Percentiles rank a stretch among this genome's conserved stretches.
These are phyloP conservation scores for Excalfactoria chinensis DNA, from an alignment of 2,113 vertebrate genomes.

Conservation along the genomic window DNA sequence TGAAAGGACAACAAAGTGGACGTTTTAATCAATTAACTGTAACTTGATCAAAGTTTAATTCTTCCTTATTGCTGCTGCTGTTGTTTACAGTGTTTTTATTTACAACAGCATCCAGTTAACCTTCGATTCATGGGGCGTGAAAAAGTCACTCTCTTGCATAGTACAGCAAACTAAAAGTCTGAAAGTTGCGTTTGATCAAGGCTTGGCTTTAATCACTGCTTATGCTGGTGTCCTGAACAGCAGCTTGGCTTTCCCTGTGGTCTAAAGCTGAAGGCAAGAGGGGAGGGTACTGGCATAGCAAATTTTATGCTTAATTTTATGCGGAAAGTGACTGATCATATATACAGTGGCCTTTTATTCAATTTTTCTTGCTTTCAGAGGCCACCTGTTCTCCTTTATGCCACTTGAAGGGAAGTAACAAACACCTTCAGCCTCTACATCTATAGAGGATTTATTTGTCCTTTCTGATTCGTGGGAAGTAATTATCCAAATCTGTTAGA, in stretches of 20 bases:
- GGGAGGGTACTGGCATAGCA: not conserved
- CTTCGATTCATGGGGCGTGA: conserved; percentile 28
- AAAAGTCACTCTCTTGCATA: conserved; percentile 2
- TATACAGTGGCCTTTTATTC: not conserved
- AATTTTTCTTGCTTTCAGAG: not conserved
- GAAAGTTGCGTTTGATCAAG: conserved; percentile 52
- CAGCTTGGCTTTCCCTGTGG: not conserved
- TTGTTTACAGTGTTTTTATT: conserved; percentile 45
- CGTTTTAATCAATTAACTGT: conserved; percentile 59
- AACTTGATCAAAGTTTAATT: conserved; percentile 55
- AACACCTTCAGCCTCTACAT: not conserved
- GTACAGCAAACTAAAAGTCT: conserved; percentile 10
- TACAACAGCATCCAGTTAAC: not conserved
- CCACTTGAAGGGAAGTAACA: not conserved
- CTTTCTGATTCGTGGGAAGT: not conserved
- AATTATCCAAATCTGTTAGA: not conserved
- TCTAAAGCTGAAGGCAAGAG: not conserved
- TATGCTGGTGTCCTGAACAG: conserved; percentile 4
- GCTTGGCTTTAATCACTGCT: conserved; percentile 45
- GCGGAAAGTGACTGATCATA: fast-evolving
- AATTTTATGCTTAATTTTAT: not conserved
- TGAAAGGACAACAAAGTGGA: conserved; percentile 26
- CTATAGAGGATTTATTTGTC: not conserved
- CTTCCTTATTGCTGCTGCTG: not conserved
- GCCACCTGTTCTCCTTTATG: not conserved